Conservation (phyloP, 2,113 vertebrate genomes). For the Tupaia tana region DNA sequence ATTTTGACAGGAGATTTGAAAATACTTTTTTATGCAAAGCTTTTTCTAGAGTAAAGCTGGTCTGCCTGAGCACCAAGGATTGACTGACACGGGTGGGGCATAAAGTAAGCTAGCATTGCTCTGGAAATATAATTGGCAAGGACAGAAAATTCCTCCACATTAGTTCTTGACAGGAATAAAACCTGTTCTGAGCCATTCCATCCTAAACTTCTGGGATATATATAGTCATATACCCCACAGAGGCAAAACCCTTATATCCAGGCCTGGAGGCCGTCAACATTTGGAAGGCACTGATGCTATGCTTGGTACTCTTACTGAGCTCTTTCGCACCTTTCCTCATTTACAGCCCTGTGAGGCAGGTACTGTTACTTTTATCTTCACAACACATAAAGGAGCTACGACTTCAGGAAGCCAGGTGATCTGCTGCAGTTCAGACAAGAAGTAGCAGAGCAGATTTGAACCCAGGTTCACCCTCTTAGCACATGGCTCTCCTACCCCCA, state of each 20-base stretch:
- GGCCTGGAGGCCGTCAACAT: background rate
- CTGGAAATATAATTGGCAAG: background rate
- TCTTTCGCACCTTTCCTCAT: background rate
- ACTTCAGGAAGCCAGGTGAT: background rate
- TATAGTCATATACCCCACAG: rapidly evolving
- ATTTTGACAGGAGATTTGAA: background rate
- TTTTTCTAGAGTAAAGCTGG: background rate
- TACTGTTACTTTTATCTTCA: background rate
- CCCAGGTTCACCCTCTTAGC: background rate
- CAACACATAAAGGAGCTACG: background rate
- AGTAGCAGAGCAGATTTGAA: background rate
- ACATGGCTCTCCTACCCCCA: rapidly evolving
- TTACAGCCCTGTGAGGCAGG: too few species aligned
- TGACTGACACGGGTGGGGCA: background rate
- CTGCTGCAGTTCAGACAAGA: background rate
- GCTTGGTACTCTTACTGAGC: background rate
- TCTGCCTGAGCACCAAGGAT: background rate
- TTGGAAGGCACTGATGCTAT: background rate
- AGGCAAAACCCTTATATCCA: background rate
- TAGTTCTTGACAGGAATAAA: background rate
- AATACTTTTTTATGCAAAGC: background rate
- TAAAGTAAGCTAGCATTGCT: too few species aligned
- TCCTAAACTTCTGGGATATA: too few species aligned
- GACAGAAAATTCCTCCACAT: too few species aligned
- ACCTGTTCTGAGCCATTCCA: background rate